Conservation (phyloP, 2,797 vertebrate species). For the Eleutherodactylus coqui region DNA sequence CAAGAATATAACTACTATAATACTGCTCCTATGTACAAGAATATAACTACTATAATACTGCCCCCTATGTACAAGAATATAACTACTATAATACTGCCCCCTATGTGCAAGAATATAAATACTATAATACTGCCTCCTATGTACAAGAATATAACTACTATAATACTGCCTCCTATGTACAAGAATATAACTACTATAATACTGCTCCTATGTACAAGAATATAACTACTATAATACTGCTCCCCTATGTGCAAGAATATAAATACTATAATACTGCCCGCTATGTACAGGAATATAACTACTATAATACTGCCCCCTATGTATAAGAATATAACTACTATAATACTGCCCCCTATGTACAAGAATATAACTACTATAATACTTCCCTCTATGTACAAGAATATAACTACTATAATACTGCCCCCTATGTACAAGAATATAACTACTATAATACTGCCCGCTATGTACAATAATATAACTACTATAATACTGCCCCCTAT, state of each 20-base stretch:
- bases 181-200: conserved; percentile 3
- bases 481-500: too few species aligned
- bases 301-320: too few species aligned
- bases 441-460: conserved; percentile 6
- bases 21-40: conserved; percentile 1
- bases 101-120: not conserved
- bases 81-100: conserved; percentile 1
- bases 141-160: conserved; percentile 3
- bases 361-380: conserved; percentile 6
- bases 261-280: not conserved
- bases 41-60: conserved; percentile 4
- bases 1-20: conserved; percentile 1
- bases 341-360: conserved; percentile 2
- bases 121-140: conserved; percentile 1
- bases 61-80: not conserved
- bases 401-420: conserved; percentile 8
- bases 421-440: conserved; percentile 3
- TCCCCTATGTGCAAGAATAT: too few species aligned
- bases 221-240: too few species aligned
- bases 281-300: too few species aligned
- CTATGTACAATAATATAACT: too few species aligned
- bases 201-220: not conserved
- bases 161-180: conserved; percentile 5
- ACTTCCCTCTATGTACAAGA: not conserved
- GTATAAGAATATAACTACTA: conserved; percentile 1